phyloP scores from a whole-genome alignment of 2,888 invertebrate species.

The Sepioteuthis lessoniana region DNA sequence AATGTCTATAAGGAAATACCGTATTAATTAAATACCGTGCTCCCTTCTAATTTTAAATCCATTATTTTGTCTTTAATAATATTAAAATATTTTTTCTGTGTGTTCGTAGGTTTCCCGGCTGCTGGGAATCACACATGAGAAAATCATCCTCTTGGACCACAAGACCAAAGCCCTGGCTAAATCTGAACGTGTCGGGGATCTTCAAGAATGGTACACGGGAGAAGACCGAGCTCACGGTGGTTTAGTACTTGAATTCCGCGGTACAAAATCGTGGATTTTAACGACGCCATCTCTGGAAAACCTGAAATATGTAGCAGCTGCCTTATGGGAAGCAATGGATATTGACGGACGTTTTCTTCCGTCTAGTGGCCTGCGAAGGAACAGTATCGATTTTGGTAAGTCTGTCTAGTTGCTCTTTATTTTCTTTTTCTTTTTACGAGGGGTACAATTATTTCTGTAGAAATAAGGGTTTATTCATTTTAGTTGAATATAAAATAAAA shows the following conservation, averaged over 20 bases:
- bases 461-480: no score
- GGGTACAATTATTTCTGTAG: no score
- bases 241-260: constrained; percentile 80
- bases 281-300: constrained; percentile 77
- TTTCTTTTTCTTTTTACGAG: no score
- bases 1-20: no score
- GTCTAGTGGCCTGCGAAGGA: constrained; percentile 65
- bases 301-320: constrained; percentile 77
- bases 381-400: constrained; percentile 71
- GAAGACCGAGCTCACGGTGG: constrained; percentile 80
- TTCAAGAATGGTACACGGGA: constrained; percentile 81
- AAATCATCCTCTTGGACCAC: constrained; percentile 80
- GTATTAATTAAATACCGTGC: no score
- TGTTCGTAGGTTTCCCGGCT: constrained; percentile 78
- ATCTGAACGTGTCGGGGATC: constrained; percentile 77
- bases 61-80: no score
- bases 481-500: no score
- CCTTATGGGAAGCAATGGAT: constrained; percentile 81
- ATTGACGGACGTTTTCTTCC: constrained; percentile 74
- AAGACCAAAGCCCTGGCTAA: constrained; percentile 79
- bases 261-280: constrained; percentile 77
- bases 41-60: no score
- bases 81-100: no score
- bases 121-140: constrained; percentile 79
- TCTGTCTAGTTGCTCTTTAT: background rate